phyloP scores from a whole-genome alignment of 2,113 vertebrate species.

The Pogonocichla stellata region DNA sequence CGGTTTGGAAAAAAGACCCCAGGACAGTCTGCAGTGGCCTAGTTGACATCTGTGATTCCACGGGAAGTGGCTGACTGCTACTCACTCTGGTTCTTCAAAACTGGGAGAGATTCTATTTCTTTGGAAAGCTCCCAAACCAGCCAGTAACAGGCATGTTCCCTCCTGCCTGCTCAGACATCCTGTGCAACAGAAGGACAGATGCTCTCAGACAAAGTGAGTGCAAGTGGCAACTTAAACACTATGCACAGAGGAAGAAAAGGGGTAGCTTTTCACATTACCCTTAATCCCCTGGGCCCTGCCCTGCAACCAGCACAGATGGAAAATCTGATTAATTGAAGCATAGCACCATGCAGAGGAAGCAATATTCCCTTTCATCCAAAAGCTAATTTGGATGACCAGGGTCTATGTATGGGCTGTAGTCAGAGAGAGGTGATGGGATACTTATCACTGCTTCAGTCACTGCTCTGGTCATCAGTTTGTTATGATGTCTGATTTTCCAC shows the following conservation, averaged over 20 bases:
- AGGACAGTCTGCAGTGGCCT: neutral
- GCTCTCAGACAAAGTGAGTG: neutral
- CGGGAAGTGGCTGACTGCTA: neutral
- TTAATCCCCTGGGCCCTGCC: neutral
- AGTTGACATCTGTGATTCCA: neutral
- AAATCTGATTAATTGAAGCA: neutral
- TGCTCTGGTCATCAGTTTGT: neutral
- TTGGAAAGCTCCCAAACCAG: neutral
- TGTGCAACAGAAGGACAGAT: neutral
- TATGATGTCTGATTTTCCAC: neutral
- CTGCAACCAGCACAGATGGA: neutral
- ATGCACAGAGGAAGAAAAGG: neutral
- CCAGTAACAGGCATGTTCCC: neutral
- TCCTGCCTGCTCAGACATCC: neutral
- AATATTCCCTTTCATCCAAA: neutral
- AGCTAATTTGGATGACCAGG: neutral
- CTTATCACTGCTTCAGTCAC: neutral
- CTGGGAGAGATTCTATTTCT: neutral
- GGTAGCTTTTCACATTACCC: neutral
- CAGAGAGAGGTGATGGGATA: neutral
- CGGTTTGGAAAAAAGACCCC: neutral
- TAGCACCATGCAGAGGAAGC: neutral
- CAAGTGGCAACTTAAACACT: neutral
- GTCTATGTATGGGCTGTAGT: neutral
- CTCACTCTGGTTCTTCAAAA: neutral